Evolutionary conservation across 2,888 invertebrate species (phyloP).

Genomic region (Watsonalla cultraria): DNA sequence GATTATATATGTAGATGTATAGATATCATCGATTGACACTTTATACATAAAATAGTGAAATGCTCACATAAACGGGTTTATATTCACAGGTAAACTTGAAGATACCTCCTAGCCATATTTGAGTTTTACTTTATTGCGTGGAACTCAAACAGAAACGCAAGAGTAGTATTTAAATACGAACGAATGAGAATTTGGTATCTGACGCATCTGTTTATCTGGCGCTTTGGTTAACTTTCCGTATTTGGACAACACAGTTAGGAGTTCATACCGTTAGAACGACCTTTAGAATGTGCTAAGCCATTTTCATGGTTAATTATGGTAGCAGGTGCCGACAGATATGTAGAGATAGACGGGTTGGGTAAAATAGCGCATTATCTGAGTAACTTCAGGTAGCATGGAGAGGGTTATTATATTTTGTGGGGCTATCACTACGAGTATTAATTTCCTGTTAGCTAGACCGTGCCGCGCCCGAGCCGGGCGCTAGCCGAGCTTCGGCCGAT

Average conservation of each 20-base stretch:
- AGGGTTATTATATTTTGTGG: too few species aligned
- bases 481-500: too few species aligned
- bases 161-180: neutral
- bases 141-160: neutral
- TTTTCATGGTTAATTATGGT: neutral
- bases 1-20: too few species aligned
- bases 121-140: neutral
- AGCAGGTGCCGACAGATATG: neutral
- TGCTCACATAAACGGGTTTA: too few species aligned
- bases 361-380: too few species aligned
- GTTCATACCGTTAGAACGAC: neutral
- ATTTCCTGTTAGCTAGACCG: neutral
- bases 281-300: neutral
- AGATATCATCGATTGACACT: too few species aligned
- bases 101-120: neutral
- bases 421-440: neutral
- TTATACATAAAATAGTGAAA: too few species aligned
- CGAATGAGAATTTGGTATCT: neutral
- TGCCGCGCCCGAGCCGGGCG: too few species aligned
- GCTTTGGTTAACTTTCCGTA: slow-evolving; percentile 9
- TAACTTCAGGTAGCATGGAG: too few species aligned
- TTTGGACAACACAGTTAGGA: slow-evolving; percentile 9
- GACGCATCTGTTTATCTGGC: slow-evolving; percentile 1
- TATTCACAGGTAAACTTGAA: too few species aligned
- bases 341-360: neutral